Base-by-base conservation (phyloP, 2,888 invertebrate genomes). In the Rhagonycha fulva region DNA sequence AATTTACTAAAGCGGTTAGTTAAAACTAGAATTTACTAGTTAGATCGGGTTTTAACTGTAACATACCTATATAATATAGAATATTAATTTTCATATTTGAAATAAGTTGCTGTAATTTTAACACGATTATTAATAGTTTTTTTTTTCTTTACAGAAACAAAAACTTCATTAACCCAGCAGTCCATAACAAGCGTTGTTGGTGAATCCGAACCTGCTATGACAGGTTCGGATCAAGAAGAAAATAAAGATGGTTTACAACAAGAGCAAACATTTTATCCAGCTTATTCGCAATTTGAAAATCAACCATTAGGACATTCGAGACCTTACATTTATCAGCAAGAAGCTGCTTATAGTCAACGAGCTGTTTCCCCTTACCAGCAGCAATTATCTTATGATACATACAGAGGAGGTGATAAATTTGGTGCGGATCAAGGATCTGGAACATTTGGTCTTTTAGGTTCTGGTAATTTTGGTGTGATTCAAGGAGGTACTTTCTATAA, bases 401-500 rank as follows among this genome's bases (percentile, higher is more conserved):
- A 84, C 77, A 84, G 85, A 78, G 82, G 83, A 61, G 78, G 81
- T 26, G 79, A 76, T 77, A 10, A 68, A 76, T 26, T 76, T 81
- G 1, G 66, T 5, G 62, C 69, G 12, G 72, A 70, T 32, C 79
- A 80, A 61, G 76, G 74, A 10, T 78, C 76, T 60, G 63, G 77
- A n/a, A 77, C 91, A 81, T 90, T 92, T 23, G 91, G 92, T 66
- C 89, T 95, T 12, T 88, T 96, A 5, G 93, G 96, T 7, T 95
- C 95, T 0, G 96, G 96, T 0, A 96, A 96, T 87, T 96, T 96
- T 83, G 95, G 95, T 0, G 95, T 96, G 0, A 93, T 96, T 70
- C 91, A 92, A 74, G 96, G 96, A 4, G 96, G 96, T 4, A 96
- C 96, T 3, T 96, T 95, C 88, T 95, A 95, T 82, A 92, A 92